phyloP scores from a whole-genome alignment of 2,113 vertebrate species.

The Tetrax tetrax region DNA sequence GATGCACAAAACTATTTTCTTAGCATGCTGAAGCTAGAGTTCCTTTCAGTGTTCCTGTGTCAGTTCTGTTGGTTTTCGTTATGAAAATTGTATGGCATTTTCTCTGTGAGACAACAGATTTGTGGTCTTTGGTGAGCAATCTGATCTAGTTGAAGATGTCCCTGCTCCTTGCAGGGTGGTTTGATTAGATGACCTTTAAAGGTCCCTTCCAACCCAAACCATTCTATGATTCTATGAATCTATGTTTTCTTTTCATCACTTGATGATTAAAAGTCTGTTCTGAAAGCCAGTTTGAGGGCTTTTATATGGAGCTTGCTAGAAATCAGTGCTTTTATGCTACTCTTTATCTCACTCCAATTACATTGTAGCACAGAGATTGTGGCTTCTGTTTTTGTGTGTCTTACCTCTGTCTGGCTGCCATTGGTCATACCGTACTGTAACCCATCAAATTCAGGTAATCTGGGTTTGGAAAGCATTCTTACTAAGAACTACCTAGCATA shows the following conservation, averaged over 20 bases:
- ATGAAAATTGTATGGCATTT: not conserved
- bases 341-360: not conserved
- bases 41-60: not conserved
- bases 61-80: not conserved
- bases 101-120: not conserved
- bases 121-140: not conserved
- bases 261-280: not conserved
- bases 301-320: not conserved
- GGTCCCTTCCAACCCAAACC: not conserved
- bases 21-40: not conserved
- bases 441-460: not conserved
- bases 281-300: not conserved
- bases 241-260: not conserved
- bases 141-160: not conserved
- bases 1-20: not conserved
- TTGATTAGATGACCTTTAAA: not conserved
- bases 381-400: not conserved
- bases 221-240: not conserved
- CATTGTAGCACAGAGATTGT: not conserved
- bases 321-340: not conserved
- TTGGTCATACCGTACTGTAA: rapidly evolving
- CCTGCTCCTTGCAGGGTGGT: not conserved
- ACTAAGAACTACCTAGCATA: not conserved
- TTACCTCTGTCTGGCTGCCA: not conserved
- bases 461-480: not conserved